phyloP scores from a whole-genome alignment of 2,797 vertebrate genomes.

The Spondyliosoma cantharus region DNA sequence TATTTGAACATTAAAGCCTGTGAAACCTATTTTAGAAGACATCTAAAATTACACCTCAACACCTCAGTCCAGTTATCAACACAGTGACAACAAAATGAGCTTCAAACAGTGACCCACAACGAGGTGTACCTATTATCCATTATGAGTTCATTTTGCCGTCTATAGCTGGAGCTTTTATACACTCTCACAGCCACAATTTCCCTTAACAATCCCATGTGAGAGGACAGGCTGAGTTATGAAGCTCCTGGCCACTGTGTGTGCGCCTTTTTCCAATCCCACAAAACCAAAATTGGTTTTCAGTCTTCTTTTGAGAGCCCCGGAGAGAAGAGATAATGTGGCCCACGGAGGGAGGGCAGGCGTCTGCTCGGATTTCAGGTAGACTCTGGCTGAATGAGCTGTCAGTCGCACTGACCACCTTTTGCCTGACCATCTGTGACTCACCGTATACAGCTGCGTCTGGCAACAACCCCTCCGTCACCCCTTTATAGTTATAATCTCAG shows the following conservation, averaged over 20 bases:
- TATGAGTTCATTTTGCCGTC: background rate
- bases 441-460: slow-evolving; percentile 4
- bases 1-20: no score
- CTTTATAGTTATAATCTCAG: slow-evolving; percentile 23
- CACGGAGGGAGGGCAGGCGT: slow-evolving; percentile 54
- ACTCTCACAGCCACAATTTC: background rate
- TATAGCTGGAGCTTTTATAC: background rate
- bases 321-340: slow-evolving; percentile 69
- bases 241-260: slow-evolving; percentile 6
- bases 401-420: slow-evolving; percentile 10
- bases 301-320: slow-evolving; percentile 44
- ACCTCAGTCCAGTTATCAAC: background rate
- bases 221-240: background rate
- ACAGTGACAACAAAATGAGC: background rate
- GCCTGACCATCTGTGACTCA: slow-evolving; percentile 18
- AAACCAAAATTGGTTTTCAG: slow-evolving; percentile 64
- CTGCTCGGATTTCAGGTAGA: slow-evolving; percentile 64
- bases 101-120: background rate
- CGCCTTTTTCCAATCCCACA: slow-evolving; percentile 54
- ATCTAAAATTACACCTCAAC: no score
- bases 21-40: no score
- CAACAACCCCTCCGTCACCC: background rate
- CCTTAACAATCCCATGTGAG: background rate
- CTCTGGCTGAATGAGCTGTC: slow-evolving; percentile 61
- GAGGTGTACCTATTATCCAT: background rate